Evolutionary conservation across 2,888 invertebrate species (phyloP).

Genomic region (Drosophila maculinotata): DNA sequence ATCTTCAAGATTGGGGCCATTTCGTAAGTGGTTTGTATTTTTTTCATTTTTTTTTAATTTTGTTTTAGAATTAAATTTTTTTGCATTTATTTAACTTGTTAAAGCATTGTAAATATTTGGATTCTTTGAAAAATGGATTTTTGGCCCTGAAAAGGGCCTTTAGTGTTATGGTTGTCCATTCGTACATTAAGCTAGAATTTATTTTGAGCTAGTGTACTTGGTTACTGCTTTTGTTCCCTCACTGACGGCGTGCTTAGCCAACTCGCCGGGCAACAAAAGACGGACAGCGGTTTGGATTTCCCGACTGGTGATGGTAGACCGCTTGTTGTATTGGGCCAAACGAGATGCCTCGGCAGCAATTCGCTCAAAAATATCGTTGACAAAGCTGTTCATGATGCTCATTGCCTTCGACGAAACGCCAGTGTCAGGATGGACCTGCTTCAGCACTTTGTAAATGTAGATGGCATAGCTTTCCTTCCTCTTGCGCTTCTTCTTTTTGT

Average conservation of each 20-base stretch:
- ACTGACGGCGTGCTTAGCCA: constrained; percentile 59
- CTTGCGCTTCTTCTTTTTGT: constrained; percentile 80
- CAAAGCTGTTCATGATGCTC: constrained; percentile 91
- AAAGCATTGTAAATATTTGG: constrained; percentile 10
- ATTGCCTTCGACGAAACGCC: constrained; percentile 90
- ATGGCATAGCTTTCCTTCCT: constrained; percentile 85
- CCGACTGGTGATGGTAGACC: constrained; percentile 55
- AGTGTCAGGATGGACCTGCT: constrained; percentile 88
- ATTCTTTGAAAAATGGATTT: constrained; percentile 24
- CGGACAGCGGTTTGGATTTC: constrained; percentile 59
- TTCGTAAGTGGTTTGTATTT: no score
- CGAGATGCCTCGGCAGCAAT: constrained; percentile 89
- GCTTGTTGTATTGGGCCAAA: constrained; percentile 85
- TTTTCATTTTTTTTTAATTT: no score
- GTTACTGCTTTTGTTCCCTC: constrained; percentile 55
- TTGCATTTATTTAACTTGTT: no score
- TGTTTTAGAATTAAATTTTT: no score
- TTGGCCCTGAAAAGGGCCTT: constrained; percentile 52
- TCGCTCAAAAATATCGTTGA: constrained; percentile 90
- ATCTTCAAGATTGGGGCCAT: no score
- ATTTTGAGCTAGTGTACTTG: constrained; percentile 57
- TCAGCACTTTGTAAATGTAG: constrained; percentile 85
- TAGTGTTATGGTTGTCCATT: constrained; percentile 8
- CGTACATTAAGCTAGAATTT: constrained; percentile 19
- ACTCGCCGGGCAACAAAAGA: constrained; percentile 52